phyloP scores from a whole-genome alignment of 2,888 invertebrate genomes.

The Gari tellinella region DNA sequence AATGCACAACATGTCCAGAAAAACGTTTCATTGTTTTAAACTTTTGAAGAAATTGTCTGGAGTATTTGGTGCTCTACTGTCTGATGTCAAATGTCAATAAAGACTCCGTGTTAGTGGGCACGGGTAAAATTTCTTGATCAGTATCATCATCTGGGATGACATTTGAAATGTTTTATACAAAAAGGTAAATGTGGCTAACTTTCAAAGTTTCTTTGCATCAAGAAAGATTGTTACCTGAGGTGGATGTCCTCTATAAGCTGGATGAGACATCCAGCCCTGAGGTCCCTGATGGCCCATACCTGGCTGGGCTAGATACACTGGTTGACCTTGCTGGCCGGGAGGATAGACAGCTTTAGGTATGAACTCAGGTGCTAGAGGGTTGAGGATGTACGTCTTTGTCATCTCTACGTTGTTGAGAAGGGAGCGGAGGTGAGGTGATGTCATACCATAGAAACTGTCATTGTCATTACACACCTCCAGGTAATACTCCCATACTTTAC shows the following conservation, averaged over 20 bases:
- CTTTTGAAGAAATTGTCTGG: no score
- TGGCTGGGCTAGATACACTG: conserved; percentile 43
- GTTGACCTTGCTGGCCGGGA: conserved; percentile 40
- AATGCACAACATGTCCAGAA: no score
- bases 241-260: conserved; percentile 43
- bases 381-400: conserved; percentile 91
- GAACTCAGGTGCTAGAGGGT: conserved; percentile 93
- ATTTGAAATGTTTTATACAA: no score
- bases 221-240: conserved; percentile 47
- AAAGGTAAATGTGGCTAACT: no score
- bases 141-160: no score
- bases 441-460: conserved; percentile 90
- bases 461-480: conserved; percentile 90
- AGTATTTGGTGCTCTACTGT: no score
- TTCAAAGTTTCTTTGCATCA: no score
- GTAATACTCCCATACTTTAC: conserved; percentile 92
- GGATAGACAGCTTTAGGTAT: conserved; percentile 86
- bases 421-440: conserved; percentile 88
- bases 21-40: no score
- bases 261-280: conserved; percentile 28
- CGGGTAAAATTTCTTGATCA: no score
- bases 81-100: no score
- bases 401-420: conserved; percentile 91
- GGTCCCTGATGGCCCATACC: conserved; percentile 28
- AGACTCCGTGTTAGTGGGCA: no score